Conservation (phyloP, 1,140 invertebrate genomes). For the Papilio aristodemus region DNA sequence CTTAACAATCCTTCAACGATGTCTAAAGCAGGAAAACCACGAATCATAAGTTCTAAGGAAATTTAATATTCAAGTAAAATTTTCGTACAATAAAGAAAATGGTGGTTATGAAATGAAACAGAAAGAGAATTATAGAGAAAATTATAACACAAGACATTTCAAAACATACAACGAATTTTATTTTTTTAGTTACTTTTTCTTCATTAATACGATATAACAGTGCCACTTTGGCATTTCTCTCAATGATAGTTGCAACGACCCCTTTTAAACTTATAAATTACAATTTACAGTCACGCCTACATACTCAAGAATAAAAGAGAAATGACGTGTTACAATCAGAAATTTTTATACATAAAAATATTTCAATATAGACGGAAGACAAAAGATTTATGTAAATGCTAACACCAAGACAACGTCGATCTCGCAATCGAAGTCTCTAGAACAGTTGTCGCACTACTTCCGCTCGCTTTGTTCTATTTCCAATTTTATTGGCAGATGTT, state of each 20-base stretch:
- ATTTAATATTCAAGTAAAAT: neutral
- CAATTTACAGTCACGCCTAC: no score
- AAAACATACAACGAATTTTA: no score
- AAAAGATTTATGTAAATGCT: slow-evolving; percentile 10
- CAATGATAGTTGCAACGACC: no score
- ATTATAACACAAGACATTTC: no score
- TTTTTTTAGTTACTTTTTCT: no score
- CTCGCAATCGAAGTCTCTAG: neutral
- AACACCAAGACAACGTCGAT: neutral
- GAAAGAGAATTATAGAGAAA: neutral
- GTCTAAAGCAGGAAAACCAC: slow-evolving; percentile 5
- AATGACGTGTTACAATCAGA: no score
- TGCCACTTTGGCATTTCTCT: no score
- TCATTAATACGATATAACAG: no score
- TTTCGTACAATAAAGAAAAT: neutral
- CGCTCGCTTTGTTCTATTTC: neutral
- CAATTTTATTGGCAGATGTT: slow-evolving; percentile 18
- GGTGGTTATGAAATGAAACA: neutral
- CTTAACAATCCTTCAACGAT: neutral
- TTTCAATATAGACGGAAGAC: neutral
- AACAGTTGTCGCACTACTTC: slow-evolving; percentile 14
- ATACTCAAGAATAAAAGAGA: no score
- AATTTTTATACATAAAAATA: neutral
- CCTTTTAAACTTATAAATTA: no score
- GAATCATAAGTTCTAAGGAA: neutral